Base-by-base conservation (phyloP, 2,797 vertebrate genomes). In the Phoxinus dragarum region DNA sequence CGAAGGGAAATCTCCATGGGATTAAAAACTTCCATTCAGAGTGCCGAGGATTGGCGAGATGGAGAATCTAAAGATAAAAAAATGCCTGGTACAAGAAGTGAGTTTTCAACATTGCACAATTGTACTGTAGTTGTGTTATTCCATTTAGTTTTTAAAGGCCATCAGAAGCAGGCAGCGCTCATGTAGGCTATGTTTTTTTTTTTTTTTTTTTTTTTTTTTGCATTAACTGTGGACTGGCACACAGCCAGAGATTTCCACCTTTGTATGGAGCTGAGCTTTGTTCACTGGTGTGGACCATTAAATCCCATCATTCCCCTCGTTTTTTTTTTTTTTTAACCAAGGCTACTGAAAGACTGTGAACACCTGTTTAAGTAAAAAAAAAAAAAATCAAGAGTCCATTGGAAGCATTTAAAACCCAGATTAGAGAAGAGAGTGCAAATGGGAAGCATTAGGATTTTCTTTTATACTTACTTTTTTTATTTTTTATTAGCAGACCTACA, bases 251-350 rank as follows among this genome's bases (percentile, higher is more conserved):
- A 84, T 87, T 85, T 89, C 49, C 89, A 88, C 89, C 86, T 85
- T 90, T 85, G 88, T 89, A 74, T 49, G 76, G 83, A 86, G 81
- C 83, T 34, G 21, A 44, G 77, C 84, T 91, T 91, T 91, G 90
- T 90, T 90, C 87, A 68, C 67, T 88, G 77, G 82, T 86, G 84
- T 89, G 87, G 86, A 88, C 86, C 90, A 90, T 89, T 90, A 91
- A 90, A 88, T 89, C 88, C 86, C 77, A 86, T 90, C 86, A 86
- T 86, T 81, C 88, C 88, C 79, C 81, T 69, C 74, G 59, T 86
- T 52, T 52, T 87, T 84, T 81, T 56, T 85, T 86, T 82, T 78
- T 89, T 82, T 61, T 76, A 68, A 75, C 21, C 76, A 80, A 88
- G 42, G 64, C 67, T 27, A 14, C 67, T 80, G 84, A 75, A 88